phyloP scores from a whole-genome alignment of 1,140 invertebrate species.

The Hirudo medicinalis region DNA sequence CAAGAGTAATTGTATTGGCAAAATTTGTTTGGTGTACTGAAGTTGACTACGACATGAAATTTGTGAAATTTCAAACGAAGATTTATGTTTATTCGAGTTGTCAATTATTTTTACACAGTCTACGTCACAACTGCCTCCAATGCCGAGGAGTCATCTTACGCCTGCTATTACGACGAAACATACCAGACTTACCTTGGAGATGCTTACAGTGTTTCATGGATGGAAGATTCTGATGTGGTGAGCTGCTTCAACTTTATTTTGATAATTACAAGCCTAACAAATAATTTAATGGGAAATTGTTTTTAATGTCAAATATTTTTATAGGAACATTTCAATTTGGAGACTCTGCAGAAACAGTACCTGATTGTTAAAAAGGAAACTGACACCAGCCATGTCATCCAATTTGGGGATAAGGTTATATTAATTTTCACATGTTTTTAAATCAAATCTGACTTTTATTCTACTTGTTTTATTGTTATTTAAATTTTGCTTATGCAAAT shows the following conservation, averaged over 20 bases:
- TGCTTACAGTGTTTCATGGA: slow-evolving; percentile 55
- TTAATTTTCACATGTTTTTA: neutral
- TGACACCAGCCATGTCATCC: slow-evolving; percentile 49
- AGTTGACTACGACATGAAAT: too few relatives aligned
- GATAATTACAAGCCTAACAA: neutral
- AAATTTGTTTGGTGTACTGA: too few relatives aligned
- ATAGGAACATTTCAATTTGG: slow-evolving; percentile 44
- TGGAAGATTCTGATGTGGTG: slow-evolving; percentile 52
- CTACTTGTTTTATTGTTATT: neutral
- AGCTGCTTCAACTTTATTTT: neutral
- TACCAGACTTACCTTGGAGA: slow-evolving; percentile 48
- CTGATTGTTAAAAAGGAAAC: slow-evolving; percentile 48
- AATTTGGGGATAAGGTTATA: slow-evolving; percentile 46
- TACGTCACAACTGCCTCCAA: slow-evolving; percentile 56
- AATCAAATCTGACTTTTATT: neutral
- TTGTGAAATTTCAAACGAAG: too few relatives aligned
- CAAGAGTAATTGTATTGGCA: neutral
- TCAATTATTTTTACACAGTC: slow-evolving; percentile 40
- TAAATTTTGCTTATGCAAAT: too few relatives aligned
- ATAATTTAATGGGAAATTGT: neutral
- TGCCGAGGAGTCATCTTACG: slow-evolving; percentile 48
- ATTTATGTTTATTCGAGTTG: neutral
- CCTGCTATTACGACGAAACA: slow-evolving; percentile 49
- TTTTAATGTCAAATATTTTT: slow-evolving; percentile 23
- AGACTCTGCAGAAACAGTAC: slow-evolving; percentile 49